These are phyloP conservation scores for Poecilia wingei DNA, from an alignment of 2,797 vertebrate species.

Conservation along the genomic window DNA sequence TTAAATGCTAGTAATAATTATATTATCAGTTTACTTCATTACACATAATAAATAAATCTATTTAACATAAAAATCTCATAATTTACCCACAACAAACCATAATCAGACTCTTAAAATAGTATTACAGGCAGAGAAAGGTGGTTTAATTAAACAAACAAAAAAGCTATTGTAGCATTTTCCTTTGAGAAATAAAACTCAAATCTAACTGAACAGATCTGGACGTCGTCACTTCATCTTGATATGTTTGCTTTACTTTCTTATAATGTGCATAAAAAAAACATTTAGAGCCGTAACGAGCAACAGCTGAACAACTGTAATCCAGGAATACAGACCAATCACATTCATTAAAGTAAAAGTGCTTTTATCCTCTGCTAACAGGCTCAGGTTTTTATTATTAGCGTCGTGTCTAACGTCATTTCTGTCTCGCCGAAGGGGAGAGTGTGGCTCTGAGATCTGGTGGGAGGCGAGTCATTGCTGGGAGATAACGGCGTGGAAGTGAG, in stretches of 20 bases:
- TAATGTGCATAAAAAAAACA: not conserved
- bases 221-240: not conserved
- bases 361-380: constrained; percentile 4
- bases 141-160: not conserved
- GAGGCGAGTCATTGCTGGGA: constrained; percentile 13
- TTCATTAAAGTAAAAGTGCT: constrained; percentile 5
- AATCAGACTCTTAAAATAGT: not conserved
- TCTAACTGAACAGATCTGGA: not conserved
- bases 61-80: not conserved
- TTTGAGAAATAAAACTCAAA: not conserved
- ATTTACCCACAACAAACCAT: not conserved
- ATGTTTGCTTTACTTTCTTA: not conserved
- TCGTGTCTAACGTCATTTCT: constrained; percentile 16
- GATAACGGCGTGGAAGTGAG: constrained; percentile 17
- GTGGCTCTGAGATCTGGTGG: constrained; percentile 10
- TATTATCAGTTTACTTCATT: too few relatives aligned
- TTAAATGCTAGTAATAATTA: too few relatives aligned
- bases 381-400: constrained; percentile 9
- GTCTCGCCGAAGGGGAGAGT: constrained; percentile 6
- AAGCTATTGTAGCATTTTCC: not conserved
- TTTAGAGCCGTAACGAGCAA: not conserved
- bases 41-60: too few relatives aligned
- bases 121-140: not conserved
- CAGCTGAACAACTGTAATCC: constrained; percentile 2
- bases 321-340: not conserved